Percentiles rank a stretch among this genome's conserved stretches.
These are phyloP conservation scores for Platyscapa corneri DNA, from an alignment of 1,140 invertebrate genomes.

Conservation along the genomic window DNA sequence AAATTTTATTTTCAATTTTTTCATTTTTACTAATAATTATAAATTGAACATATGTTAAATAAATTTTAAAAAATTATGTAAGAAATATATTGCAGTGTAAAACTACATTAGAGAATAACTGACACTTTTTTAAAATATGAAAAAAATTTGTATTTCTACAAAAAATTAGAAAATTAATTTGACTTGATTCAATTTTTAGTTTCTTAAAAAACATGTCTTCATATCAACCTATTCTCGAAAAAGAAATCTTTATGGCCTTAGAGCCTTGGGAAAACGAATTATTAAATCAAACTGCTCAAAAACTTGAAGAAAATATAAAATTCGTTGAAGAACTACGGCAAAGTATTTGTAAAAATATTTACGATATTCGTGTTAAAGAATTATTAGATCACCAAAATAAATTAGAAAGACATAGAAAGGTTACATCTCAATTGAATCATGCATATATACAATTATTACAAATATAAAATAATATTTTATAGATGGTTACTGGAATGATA, in stretches of 20 bases:
- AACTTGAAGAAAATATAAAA: constrained; percentile 1
- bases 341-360: constrained; percentile 8
- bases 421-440: not conserved
- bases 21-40: too few species aligned
- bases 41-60: too few species aligned
- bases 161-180: not conserved
- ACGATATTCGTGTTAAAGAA: constrained; percentile 38
- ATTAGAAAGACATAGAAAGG: constrained; percentile 37
- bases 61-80: too few species aligned
- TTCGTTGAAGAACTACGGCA: constrained; percentile 4
- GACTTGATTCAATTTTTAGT: constrained; percentile 1
- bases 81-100: too few species aligned
- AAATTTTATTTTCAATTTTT: not conserved
- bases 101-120: too few species aligned
- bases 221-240: not conserved
- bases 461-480: not conserved
- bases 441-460: not conserved
- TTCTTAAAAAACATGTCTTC: constrained; percentile 30
- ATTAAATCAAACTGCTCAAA: not conserved
- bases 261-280: constrained; percentile 28
- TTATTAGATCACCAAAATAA: constrained; percentile 9
- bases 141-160: not conserved
- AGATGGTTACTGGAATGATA: constrained; percentile 25
- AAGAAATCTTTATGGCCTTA: not conserved
- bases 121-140: not conserved